These are phyloP conservation scores for Cephus nigrinus DNA, from an alignment of 2,888 invertebrate genomes.

Conservation along the genomic window DNA sequence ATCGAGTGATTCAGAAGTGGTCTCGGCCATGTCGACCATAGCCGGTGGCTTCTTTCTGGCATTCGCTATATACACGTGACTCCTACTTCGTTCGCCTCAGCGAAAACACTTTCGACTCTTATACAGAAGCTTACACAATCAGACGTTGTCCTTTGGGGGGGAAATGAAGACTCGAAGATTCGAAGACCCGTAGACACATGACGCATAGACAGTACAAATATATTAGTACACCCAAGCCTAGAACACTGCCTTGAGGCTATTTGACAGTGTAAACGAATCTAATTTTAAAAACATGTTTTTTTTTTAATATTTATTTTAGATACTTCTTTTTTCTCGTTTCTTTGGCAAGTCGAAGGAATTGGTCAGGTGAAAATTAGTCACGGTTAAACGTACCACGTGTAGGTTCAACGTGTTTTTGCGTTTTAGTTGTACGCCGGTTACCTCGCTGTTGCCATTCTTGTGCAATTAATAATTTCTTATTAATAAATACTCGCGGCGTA, in stretches of 20 bases:
- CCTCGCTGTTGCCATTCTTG: background rate
- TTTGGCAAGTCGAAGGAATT: background rate
- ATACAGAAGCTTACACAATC: conserved; percentile 45
- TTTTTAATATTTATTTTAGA: background rate
- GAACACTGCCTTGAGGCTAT: background rate
- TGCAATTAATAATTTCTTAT: background rate
- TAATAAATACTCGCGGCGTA: background rate
- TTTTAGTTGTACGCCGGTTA: background rate
- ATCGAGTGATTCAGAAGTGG: conserved; percentile 31
- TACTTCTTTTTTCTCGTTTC: background rate
- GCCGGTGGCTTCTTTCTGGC: background rate
- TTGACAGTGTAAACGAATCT: background rate
- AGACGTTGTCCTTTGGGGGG: conserved; percentile 39
- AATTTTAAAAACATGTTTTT: background rate
- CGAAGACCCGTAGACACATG: background rate
- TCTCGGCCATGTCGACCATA: background rate
- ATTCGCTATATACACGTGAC: background rate
- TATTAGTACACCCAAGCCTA: background rate
- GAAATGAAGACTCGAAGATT: background rate
- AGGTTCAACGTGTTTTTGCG: background rate
- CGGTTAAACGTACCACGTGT: background rate
- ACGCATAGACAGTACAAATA: background rate
- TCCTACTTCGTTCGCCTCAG: conserved; percentile 11
- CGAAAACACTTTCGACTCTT: conserved; percentile 37
- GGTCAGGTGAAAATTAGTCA: background rate